Base-by-base conservation (phyloP, 2,888 invertebrate genomes). In the Epinotia bilunana region DNA sequence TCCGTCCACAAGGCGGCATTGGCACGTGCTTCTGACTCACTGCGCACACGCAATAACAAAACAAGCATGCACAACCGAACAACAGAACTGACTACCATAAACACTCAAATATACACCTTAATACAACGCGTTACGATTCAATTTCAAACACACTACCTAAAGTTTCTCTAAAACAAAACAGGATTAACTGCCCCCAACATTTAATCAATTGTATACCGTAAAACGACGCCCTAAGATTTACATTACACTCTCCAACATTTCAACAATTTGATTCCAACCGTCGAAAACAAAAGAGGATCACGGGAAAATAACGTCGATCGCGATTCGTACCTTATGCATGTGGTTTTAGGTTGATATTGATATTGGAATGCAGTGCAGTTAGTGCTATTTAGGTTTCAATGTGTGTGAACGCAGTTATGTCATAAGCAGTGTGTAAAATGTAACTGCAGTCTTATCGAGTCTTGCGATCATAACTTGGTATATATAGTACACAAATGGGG, bases 11-110 rank as follows among this genome's bases (percentile, higher is more conserved):
- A 28, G 23, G 7, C 28, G 63, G 46, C 63, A 53, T 53, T 53
- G 65, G 49, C 65, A 65, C 65, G 65, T 53, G 65, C 65, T 9
- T 28, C 33, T 62, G 65, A 65, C 53, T 65, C 65, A 65, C n/a
- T 28, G 23, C 9, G 13, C 46, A 7, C 23, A 39, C 49, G 64
- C 64, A 49, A 65, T 53, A 33, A 53, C 53, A 33, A 65, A 13
- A 13, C 46, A 64, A 61, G 6, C 33, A 18, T 18, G 43, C 18
- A 39, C 2, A 39, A 64, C 46, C 16, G 3, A 49, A 49, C 3
- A 16, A 49, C 3, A 16, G 16, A 16, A 16, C 1, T 12, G 49
- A n/a, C 64, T 23, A 3, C 7, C 43, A 5, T 7, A 6, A 9
- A 20, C 28, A 53, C 3, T 0, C 2, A 5, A 53, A 49, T 53